Evolutionary conservation across 2,113 vertebrate genomes (phyloP).

Genomic region (Piprites chloris): DNA sequence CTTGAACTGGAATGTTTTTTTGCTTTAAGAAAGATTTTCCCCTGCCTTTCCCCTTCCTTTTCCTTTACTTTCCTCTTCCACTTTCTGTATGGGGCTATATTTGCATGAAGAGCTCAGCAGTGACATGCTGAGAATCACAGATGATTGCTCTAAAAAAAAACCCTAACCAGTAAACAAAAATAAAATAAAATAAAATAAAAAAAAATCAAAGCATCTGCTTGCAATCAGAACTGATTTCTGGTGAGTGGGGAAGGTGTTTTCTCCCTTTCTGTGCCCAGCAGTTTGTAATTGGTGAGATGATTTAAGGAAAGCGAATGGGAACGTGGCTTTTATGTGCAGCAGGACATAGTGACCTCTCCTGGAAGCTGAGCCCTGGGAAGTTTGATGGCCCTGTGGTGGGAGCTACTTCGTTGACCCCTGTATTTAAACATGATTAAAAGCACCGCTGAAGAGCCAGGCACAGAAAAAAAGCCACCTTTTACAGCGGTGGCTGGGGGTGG

Average conservation of each 20-base stretch:
- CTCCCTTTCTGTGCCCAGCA: not conserved
- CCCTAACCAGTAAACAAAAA: not conserved
- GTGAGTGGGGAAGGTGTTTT: not conserved
- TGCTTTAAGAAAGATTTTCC: not conserved
- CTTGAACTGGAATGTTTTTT: not conserved
- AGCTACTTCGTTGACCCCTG: not conserved
- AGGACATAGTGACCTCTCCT: not conserved
- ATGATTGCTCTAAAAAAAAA: not conserved
- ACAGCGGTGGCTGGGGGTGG: not conserved
- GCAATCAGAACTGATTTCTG: not conserved
- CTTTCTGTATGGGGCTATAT: accelerated
- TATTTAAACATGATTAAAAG: not conserved
- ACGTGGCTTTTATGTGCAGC: not conserved
- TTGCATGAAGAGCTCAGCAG: not conserved
- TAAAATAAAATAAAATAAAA: too few species aligned
- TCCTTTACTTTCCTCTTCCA: not conserved
- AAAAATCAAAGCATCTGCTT: not conserved
- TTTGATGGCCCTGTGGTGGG: not conserved
- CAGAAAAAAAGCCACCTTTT: not conserved
- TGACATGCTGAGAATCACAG: not conserved
- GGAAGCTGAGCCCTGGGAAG: not conserved
- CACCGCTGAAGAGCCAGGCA: not conserved
- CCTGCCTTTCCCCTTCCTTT: not conserved
- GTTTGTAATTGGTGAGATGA: not conserved
- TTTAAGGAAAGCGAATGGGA: not conserved